Conservation (phyloP, 2,113 vertebrate genomes). For the Ciconia stormi region DNA sequence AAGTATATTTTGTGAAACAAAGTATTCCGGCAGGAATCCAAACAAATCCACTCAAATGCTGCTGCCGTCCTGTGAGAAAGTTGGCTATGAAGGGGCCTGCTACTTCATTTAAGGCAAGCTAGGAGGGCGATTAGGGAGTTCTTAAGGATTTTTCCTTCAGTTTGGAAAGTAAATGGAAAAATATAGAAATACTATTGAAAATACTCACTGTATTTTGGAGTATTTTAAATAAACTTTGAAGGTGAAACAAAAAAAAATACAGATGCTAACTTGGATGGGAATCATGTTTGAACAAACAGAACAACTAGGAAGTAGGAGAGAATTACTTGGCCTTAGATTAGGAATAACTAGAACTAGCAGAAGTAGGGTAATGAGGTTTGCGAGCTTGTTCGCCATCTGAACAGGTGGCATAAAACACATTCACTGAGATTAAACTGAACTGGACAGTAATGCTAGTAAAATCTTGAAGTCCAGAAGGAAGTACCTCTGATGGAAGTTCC, state of each 20-base stretch:
- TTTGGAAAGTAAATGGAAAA: neutral
- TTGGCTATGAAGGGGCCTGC: neutral
- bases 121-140: neutral
- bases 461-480: neutral
- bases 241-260: neutral
- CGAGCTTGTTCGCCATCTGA: neutral
- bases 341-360: neutral
- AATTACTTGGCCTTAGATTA: neutral
- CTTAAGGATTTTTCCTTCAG: neutral
- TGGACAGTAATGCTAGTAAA: neutral
- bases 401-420: neutral
- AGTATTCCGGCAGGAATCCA: conserved; percentile 5
- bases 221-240: neutral
- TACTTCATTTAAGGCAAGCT: conserved; percentile 33
- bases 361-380: neutral
- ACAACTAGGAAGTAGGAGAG: neutral
- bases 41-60: conserved; percentile 12
- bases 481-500: neutral
- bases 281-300: neutral
- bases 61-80: neutral
- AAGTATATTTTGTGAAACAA: conserved; percentile 32
- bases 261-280: neutral
- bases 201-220: neutral
- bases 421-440: neutral
- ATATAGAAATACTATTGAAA: neutral